Conservation (phyloP, 2,797 vertebrate species). For the Zenarchopterus dispar region DNA sequence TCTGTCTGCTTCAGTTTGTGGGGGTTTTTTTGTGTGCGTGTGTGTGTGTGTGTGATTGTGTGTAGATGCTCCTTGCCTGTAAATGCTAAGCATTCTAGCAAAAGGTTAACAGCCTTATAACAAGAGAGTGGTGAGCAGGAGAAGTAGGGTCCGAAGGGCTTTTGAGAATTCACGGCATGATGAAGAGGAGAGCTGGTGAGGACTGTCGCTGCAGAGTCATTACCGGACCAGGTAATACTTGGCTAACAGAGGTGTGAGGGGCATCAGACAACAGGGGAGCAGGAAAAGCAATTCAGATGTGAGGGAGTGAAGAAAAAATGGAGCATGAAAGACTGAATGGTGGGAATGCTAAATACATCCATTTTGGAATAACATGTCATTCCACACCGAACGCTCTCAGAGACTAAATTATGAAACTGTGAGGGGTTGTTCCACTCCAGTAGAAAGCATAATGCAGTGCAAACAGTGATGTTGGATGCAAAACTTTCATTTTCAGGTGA, state of each 20-base stretch:
- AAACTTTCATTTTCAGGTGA: conserved; percentile 38
- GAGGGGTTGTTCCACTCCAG: conserved; percentile 65
- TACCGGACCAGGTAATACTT: conserved; percentile 62
- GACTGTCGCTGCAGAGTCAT: conserved; percentile 63
- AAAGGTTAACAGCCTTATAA: conserved; percentile 78
- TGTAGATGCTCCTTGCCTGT: conserved; percentile 28
- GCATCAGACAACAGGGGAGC: conserved; percentile 39
- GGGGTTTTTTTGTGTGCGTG: conserved; percentile 11
- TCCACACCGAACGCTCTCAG: conserved; percentile 54
- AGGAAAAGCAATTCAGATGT: conserved; percentile 63
- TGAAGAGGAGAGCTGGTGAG: conserved; percentile 60
- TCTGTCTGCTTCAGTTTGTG: conserved; percentile 6
- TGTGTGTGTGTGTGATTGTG: conserved; percentile 17
- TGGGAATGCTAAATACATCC: conserved; percentile 52
- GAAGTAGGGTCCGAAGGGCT: conserved; percentile 63
- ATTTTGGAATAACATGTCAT: conserved; percentile 65
- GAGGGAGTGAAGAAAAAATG: conserved; percentile 45
- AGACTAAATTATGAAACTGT: conserved; percentile 66
- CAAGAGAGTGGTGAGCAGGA: conserved; percentile 50
- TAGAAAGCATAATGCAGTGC: conserved; percentile 47
- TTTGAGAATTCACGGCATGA: conserved; percentile 63
- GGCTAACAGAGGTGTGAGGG: conserved; percentile 27
- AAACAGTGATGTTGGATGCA: conserved; percentile 52
- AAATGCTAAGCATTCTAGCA: conserved; percentile 64
- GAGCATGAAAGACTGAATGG: conserved; percentile 44